Evolutionary conservation across 2,888 invertebrate genomes (phyloP).

Genomic region (Drosophila birchii): DNA sequence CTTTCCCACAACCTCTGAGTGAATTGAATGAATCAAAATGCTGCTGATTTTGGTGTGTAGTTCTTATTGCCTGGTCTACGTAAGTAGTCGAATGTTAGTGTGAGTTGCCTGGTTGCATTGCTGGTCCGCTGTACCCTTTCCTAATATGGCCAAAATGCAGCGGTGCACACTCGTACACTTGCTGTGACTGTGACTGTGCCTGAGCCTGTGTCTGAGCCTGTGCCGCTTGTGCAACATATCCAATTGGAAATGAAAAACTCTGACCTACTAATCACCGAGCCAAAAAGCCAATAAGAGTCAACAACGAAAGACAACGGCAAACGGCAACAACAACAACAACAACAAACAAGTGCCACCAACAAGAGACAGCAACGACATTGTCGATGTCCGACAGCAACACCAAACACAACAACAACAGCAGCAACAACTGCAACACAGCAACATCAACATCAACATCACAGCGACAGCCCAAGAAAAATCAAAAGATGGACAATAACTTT

Average conservation of each 20-base stretch:
- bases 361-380: slow-evolving; percentile 59
- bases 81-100: slow-evolving; percentile 43
- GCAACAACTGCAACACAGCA: slow-evolving; percentile 37
- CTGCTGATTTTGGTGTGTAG: slow-evolving; percentile 55
- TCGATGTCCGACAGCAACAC: slow-evolving; percentile 43
- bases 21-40: slow-evolving; percentile 66
- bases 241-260: slow-evolving; percentile 81
- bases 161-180: slow-evolving; percentile 57
- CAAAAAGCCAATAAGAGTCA: slow-evolving; percentile 79
- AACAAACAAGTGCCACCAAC: slow-evolving; percentile 53
- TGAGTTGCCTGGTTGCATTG: slow-evolving; percentile 46
- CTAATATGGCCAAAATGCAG: slow-evolving; percentile 67
- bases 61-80: slow-evolving; percentile 62
- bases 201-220: slow-evolving; percentile 50
- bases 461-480: slow-evolving; percentile 74
- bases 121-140: slow-evolving; percentile 74
- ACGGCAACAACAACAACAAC: slow-evolving; percentile 49
- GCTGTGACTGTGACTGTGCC: slow-evolving; percentile 45
- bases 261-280: slow-evolving; percentile 80
- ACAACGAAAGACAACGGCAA: slow-evolving; percentile 75
- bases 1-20: slow-evolving; percentile 66
- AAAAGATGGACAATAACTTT: slow-evolving; percentile 81
- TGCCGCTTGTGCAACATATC: slow-evolving; percentile 74
- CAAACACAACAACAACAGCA: slow-evolving; percentile 62
- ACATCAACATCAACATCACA: slow-evolving; percentile 38